phyloP scores from a whole-genome alignment of 2,113 vertebrate genomes.

The Nyctibius bracteatus region DNA sequence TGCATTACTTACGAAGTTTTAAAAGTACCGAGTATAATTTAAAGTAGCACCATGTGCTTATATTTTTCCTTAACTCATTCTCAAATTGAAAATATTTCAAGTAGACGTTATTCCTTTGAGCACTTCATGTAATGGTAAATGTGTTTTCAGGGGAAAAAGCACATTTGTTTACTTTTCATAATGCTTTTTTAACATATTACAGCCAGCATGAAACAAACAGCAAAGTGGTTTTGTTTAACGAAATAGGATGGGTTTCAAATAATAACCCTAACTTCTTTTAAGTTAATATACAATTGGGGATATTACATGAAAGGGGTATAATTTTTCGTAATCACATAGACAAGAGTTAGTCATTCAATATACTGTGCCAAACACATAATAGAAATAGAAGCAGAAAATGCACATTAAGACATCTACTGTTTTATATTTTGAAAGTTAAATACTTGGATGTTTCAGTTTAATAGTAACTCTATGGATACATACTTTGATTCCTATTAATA shows the following conservation, averaged over 20 bases:
- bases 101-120: neutral
- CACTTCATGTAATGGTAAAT: neutral
- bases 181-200: neutral
- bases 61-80: neutral
- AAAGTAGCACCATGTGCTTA: neutral
- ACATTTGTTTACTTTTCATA: neutral
- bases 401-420: fast-evolving
- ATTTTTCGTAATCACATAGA: neutral
- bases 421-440: neutral
- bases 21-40: neutral
- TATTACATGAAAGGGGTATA: neutral
- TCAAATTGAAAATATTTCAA: neutral
- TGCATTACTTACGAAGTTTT: neutral
- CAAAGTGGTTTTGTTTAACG: neutral
- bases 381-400: neutral
- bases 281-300: neutral
- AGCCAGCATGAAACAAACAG: neutral
- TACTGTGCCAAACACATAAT: neutral
- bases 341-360: neutral
- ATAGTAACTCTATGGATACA: neutral
- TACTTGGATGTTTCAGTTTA: neutral
- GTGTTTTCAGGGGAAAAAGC: neutral
- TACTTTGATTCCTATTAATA: neutral
- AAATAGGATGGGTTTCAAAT: neutral
- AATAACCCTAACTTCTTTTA: neutral